phyloP scores from a whole-genome alignment of 2,888 invertebrate genomes.

The Zhengitettix transpicula region DNA sequence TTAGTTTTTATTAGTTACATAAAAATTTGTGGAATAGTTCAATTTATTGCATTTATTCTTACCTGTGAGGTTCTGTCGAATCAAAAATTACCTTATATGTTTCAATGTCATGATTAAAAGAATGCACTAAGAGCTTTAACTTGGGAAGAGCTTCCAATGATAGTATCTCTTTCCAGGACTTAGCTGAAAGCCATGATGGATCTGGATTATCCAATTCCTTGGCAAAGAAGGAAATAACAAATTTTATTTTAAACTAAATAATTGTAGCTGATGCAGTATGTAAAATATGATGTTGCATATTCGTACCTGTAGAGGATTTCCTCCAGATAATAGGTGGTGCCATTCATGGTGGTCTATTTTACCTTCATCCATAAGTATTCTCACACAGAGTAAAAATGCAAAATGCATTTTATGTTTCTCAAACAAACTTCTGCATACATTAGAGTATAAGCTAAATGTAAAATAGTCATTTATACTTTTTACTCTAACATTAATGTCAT shows the following conservation, averaged over 20 bases:
- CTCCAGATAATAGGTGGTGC: conserved; percentile 59
- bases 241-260: too few relatives aligned
- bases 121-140: conserved; percentile 42
- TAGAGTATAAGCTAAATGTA: conserved; percentile 66
- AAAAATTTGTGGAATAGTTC: background rate
- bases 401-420: conserved; percentile 79
- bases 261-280: too few relatives aligned
- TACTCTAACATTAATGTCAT: conserved; percentile 56
- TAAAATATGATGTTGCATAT: too few relatives aligned
- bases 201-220: conserved; percentile 46
- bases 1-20: too few relatives aligned
- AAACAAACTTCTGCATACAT: conserved; percentile 78
- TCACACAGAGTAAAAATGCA: conserved; percentile 53
- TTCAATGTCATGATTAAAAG: conserved; percentile 34
- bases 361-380: conserved; percentile 45
- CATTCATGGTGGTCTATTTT: conserved; percentile 47
- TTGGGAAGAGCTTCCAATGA: conserved; percentile 46
- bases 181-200: conserved; percentile 59
- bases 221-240: too few relatives aligned
- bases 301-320: conserved; percentile 37
- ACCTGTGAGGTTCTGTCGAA: conserved; percentile 48
- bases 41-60: conserved; percentile 3
- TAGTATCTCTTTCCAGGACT: conserved; percentile 68
- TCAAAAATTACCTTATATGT: conserved; percentile 50
- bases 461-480: conserved; percentile 64